Evolutionary conservation across 2,888 invertebrate species (phyloP).

Genomic region (Entomobrya multifasciata): DNA sequence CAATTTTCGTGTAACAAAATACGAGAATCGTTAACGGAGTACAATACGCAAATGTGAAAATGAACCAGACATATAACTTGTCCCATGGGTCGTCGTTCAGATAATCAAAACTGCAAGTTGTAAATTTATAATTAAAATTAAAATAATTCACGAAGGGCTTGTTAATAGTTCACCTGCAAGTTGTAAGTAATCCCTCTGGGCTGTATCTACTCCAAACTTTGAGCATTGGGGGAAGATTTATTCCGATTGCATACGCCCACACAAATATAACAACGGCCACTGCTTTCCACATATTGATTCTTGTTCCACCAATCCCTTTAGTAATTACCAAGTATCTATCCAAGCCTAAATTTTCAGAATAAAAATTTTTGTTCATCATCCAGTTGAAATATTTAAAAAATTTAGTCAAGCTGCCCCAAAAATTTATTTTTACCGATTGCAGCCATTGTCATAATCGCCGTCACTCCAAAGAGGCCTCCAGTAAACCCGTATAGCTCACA

Average conservation of each 20-base stretch:
- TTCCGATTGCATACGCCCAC: conserved; percentile 73
- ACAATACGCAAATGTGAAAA: conserved; percentile 58
- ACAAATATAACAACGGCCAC: conserved; percentile 56
- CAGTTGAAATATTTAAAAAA: no score
- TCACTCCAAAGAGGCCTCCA: conserved; percentile 63
- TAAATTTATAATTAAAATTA: neutral
- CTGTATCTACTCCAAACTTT: conserved; percentile 62
- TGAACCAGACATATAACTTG: conserved; percentile 58
- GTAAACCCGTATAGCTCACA: conserved; percentile 74
- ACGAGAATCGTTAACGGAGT: conserved; percentile 50
- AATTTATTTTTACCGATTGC: conserved; percentile 44
- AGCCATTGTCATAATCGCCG: conserved; percentile 70
- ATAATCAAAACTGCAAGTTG: conserved; percentile 73
- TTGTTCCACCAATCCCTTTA: conserved; percentile 53
- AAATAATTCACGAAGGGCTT: neutral
- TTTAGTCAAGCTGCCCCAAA: no score
- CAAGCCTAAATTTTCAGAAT: conserved; percentile 30
- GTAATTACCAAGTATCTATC: conserved; percentile 71
- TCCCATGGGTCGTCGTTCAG: conserved; percentile 59
- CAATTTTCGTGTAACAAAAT: conserved; percentile 68
- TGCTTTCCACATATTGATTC: conserved; percentile 56
- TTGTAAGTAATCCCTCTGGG: conserved; percentile 5
- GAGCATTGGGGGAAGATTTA: conserved; percentile 67
- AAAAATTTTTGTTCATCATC: no score
- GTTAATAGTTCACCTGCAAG: neutral